Conservation (phyloP, 1,140 invertebrate genomes). For the Hyles euphorbiae region DNA sequence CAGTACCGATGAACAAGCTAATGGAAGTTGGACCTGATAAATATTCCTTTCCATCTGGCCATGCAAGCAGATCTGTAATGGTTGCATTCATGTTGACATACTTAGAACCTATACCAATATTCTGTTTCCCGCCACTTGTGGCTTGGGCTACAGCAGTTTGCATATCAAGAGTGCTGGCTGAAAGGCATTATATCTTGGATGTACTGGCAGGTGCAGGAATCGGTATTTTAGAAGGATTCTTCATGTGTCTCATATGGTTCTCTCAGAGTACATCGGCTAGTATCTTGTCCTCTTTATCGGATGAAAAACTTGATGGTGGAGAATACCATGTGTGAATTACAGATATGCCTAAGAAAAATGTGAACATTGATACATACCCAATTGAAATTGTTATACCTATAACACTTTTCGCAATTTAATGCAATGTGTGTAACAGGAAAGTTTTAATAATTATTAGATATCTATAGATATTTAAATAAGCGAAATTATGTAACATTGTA, state of each 20-base stretch:
- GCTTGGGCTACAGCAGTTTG: conserved; percentile 86
- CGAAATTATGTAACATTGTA: too few relatives aligned
- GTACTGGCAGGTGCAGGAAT: conserved; percentile 84
- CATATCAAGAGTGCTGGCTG: conserved; percentile 84
- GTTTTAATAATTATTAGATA: too few relatives aligned
- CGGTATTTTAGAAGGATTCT: conserved; percentile 84
- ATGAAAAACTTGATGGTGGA: conserved; percentile 66
- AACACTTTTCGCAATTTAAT: too few relatives aligned
- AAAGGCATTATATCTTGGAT: conserved; percentile 92
- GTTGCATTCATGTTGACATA: conserved; percentile 83
- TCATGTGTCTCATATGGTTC: conserved; percentile 83
- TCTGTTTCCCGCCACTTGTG: conserved; percentile 79
- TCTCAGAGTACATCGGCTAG: conserved; percentile 56
- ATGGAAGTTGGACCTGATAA: conserved; percentile 84
- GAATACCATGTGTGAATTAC: conserved; percentile 59
- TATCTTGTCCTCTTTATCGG: conserved; percentile 58
- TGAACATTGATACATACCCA: too few relatives aligned
- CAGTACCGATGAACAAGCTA: conserved; percentile 81
- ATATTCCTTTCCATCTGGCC: conserved; percentile 97
- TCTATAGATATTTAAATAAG: too few relatives aligned
- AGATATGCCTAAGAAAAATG: too few relatives aligned
- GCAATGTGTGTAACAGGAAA: too few relatives aligned
- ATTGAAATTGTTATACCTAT: too few relatives aligned
- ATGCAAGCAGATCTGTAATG: conserved; percentile 90
- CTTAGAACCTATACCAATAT: conserved; percentile 77